These are phyloP conservation scores for Nipponia nippon DNA, from an alignment of 2,113 vertebrate species.

Conservation along the genomic window DNA sequence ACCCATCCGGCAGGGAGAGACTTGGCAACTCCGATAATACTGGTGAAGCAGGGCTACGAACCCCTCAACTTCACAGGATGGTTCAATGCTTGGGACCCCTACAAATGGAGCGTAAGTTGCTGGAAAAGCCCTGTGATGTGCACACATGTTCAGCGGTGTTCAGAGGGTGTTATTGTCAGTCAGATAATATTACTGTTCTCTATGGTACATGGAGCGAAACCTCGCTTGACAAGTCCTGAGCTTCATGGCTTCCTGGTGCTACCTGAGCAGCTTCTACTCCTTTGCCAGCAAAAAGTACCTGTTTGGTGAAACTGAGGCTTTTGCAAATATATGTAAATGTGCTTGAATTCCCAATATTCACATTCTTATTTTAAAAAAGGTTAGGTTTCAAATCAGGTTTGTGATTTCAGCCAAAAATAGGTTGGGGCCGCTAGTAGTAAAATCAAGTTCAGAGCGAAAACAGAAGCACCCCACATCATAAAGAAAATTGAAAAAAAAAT, in stretches of 20 bases:
- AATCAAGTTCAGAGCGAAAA: neutral
- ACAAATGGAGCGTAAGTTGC: slow-evolving; percentile 88
- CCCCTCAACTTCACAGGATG: slow-evolving; percentile 90
- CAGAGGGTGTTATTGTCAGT: neutral
- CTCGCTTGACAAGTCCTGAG: neutral
- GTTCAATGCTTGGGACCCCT: slow-evolving; percentile 90
- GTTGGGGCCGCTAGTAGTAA: neutral
- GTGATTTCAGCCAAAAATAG: neutral
- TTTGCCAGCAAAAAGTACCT: neutral
- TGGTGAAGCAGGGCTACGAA: slow-evolving; percentile 85
- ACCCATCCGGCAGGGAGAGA: slow-evolving; percentile 84
- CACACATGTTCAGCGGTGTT: accelerated
- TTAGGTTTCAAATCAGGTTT: neutral
- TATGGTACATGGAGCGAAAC: neutral
- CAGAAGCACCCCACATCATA: neutral
- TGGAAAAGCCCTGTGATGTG: neutral
- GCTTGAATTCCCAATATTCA: neutral
- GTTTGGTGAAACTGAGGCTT: neutral
- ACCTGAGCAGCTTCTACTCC: neutral
- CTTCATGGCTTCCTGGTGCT: neutral
- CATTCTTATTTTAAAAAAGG: neutral
- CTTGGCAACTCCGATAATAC: slow-evolving; percentile 75
- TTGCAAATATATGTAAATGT: neutral
- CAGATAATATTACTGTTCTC: too few relatives aligned
- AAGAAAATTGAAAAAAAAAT: neutral